Percentiles rank a stretch among this genome's conserved stretches.
Conservation (phyloP, 2,113 vertebrate genomes). For the Laterallus jamaicensis region DNA sequence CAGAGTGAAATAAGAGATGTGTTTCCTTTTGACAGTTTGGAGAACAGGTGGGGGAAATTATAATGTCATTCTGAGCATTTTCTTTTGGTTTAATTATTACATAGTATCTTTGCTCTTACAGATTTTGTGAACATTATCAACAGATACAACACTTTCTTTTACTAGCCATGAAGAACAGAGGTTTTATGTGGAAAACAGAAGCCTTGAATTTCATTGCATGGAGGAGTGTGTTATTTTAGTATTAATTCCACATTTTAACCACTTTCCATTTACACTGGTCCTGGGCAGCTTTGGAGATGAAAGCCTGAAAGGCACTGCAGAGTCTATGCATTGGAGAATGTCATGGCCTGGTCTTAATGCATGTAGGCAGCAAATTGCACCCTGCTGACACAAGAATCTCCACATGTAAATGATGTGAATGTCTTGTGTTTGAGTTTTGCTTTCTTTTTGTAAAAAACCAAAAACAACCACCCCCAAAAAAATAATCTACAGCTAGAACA, state of each 20-base stretch:
- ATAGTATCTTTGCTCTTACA: not conserved
- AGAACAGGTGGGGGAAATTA: conserved; percentile 45
- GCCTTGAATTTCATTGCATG: not conserved
- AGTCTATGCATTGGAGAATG: not conserved
- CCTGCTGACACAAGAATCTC: not conserved
- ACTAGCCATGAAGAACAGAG: not conserved
- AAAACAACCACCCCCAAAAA: not conserved
- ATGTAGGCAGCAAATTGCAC: not conserved
- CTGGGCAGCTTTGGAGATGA: not conserved
- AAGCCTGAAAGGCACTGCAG: not conserved
- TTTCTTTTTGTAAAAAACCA: not conserved
- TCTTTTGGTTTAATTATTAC: not conserved
- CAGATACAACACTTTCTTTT: not conserved
- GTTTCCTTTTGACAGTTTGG: conserved; percentile 41
- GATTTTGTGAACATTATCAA: not conserved
- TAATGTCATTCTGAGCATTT: not conserved
- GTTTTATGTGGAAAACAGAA: not conserved
- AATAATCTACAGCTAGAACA: not conserved
- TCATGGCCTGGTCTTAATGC: not conserved
- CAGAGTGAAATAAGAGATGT: not conserved
- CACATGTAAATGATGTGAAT: not conserved
- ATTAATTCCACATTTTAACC: not conserved
- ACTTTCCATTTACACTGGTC: not conserved
- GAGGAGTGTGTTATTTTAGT: not conserved
- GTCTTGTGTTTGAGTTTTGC: not conserved